Evolutionary conservation across 2,113 vertebrate species (phyloP).

Genomic region (Cochlearius cochlearius): DNA sequence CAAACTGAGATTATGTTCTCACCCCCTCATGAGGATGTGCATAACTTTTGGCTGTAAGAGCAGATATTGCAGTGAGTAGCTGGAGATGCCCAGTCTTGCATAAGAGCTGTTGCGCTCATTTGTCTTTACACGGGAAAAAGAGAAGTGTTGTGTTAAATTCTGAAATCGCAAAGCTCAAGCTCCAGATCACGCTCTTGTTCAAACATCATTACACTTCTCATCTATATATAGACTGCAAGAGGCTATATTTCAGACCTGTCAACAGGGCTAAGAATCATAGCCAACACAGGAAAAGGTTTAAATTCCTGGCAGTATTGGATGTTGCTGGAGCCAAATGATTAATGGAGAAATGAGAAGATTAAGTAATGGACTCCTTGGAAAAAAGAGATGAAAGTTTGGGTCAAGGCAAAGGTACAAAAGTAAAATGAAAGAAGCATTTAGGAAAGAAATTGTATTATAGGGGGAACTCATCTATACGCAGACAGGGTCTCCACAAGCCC

Average conservation of each 20-base stretch:
- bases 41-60: neutral
- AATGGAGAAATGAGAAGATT: slow-evolving; percentile 21
- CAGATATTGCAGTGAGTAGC: neutral
- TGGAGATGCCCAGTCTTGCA: neutral
- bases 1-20: neutral
- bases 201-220: neutral
- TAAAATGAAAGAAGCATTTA: neutral
- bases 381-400: neutral
- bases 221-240: neutral
- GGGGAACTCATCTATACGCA: neutral
- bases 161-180: neutral
- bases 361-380: neutral
- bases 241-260: neutral
- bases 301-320: neutral
- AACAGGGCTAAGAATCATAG: neutral
- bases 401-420: neutral
- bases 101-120: neutral
- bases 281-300: neutral
- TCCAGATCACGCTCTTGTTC: neutral
- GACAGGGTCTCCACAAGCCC: neutral
- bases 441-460: neutral
- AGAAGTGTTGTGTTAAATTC: neutral
- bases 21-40: accelerated
- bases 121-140: neutral
- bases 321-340: neutral